A percentile compares a stretch with the other conserved stretches of the same genome.
phyloP scores from a whole-genome alignment of 2,797 vertebrate genomes.

The Eupleurogrammus muticus region DNA sequence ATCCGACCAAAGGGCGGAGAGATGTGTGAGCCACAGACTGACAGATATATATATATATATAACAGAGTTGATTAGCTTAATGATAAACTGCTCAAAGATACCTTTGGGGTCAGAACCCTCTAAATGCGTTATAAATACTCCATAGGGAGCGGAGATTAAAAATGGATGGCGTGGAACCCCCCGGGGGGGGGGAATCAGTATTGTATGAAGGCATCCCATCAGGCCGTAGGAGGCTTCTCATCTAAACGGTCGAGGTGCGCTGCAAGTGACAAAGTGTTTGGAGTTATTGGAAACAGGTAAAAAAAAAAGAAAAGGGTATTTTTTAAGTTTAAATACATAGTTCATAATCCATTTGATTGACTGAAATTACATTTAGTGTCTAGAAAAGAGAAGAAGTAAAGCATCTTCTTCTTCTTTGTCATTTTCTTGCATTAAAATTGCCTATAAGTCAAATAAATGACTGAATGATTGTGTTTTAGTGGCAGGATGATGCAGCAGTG shows the following conservation, averaged over 20 bases:
- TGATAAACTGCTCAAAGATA: slow-evolving; percentile 55
- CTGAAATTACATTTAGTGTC: too few relatives aligned
- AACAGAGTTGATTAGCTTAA: slow-evolving; percentile 62
- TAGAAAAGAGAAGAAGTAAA: too few relatives aligned
- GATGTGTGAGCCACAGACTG: slow-evolving; percentile 47
- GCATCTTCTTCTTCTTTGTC: too few relatives aligned
- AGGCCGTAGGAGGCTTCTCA: neutral
- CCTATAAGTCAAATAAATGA: too few relatives aligned
- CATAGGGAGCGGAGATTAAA: slow-evolving; percentile 56
- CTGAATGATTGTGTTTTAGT: too few relatives aligned
- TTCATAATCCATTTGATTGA: too few relatives aligned
- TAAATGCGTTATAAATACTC: slow-evolving; percentile 59
- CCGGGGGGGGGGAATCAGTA: slow-evolving; percentile 28
- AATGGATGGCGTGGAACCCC: slow-evolving; percentile 46
- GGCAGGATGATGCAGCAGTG: too few relatives aligned
- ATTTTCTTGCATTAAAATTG: too few relatives aligned
- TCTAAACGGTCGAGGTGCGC: neutral
- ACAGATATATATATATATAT: too few relatives aligned
- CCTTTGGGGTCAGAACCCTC: slow-evolving; percentile 48
- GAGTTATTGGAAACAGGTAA: neutral
- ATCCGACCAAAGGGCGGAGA: too few relatives aligned
- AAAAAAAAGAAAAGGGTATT: too few relatives aligned
- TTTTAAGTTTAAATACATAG: too few relatives aligned
- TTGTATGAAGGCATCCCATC: slow-evolving; percentile 1
- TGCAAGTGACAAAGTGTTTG: slow-evolving; percentile 1